Evolutionary conservation across 2,888 invertebrate species (phyloP).

Genomic region (Rhaphigaster nebulosa): DNA sequence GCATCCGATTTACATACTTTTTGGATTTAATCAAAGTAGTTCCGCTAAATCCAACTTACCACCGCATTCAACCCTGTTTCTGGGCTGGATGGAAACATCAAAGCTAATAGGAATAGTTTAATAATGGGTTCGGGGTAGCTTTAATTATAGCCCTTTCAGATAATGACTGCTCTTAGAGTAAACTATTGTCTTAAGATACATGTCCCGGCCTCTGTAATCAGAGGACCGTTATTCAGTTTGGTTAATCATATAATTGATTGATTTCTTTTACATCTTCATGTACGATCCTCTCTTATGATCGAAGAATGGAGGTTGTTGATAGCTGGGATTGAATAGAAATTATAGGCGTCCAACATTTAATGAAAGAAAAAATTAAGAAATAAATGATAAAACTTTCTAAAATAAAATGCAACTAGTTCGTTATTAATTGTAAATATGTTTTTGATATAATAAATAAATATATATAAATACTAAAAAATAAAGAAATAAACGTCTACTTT

Average conservation of each 20-base stretch:
- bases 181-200: slow-evolving; percentile 27
- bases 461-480: too few species aligned
- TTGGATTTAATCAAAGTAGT: background rate
- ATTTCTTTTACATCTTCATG: slow-evolving; percentile 14
- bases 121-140: background rate
- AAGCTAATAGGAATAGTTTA: background rate
- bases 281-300: background rate
- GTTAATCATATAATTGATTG: slow-evolving; percentile 33
- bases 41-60: background rate
- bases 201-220: slow-evolving; percentile 25
- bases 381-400: too few species aligned
- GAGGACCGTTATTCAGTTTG: slow-evolving; percentile 26
- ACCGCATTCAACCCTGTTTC: background rate
- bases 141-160: slow-evolving; percentile 46
- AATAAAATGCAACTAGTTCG: too few species aligned
- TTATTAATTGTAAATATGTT: too few species aligned
- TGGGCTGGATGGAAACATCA: background rate
- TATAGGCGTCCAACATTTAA: background rate
- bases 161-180: slow-evolving; percentile 17
- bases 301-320: background rate
- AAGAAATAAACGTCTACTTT: too few species aligned
- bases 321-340: background rate
- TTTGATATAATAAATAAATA: too few species aligned
- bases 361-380: background rate
- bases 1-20: background rate